phyloP scores from a whole-genome alignment of 2,888 invertebrate species.

The Cephonodes hylas region DNA sequence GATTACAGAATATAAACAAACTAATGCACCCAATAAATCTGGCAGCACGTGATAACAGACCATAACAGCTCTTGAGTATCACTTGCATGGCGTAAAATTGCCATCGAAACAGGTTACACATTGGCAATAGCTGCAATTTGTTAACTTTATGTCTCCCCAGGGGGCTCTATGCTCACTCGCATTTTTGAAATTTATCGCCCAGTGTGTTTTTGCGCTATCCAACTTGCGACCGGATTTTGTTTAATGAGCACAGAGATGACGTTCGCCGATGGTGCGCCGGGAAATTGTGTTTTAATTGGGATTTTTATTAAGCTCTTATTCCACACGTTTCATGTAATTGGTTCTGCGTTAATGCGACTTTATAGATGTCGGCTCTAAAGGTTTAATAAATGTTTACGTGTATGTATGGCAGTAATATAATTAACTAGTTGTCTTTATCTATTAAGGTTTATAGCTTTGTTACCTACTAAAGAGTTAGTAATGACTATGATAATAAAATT shows the following conservation, averaged over 20 bases:
- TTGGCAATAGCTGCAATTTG: constrained; percentile 64
- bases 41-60: neutral
- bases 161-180: constrained; percentile 44
- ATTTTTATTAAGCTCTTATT: constrained; percentile 12
- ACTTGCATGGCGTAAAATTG: constrained; percentile 40
- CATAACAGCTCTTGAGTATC: neutral
- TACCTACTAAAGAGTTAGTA: too few relatives aligned
- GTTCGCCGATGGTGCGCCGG: constrained; percentile 26
- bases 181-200: constrained; percentile 46
- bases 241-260: constrained; percentile 40
- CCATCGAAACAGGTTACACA: constrained; percentile 59
- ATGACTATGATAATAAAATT: too few relatives aligned
- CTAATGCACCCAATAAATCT: neutral
- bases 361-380: neutral
- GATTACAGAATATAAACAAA: neutral
- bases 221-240: constrained; percentile 30
- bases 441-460: too few relatives aligned
- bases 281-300: constrained; percentile 13
- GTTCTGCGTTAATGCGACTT: neutral
- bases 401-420: too few relatives aligned
- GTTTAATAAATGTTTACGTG: too few relatives aligned
- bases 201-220: constrained; percentile 41
- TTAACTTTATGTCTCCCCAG: constrained; percentile 59
- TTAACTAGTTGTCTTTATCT: too few relatives aligned
- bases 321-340: neutral